Percentiles rank a stretch among this genome's conserved stretches.
These are phyloP conservation scores for Camponotus floridanus DNA, from an alignment of 1,140 invertebrate genomes.

Conservation along the genomic window DNA sequence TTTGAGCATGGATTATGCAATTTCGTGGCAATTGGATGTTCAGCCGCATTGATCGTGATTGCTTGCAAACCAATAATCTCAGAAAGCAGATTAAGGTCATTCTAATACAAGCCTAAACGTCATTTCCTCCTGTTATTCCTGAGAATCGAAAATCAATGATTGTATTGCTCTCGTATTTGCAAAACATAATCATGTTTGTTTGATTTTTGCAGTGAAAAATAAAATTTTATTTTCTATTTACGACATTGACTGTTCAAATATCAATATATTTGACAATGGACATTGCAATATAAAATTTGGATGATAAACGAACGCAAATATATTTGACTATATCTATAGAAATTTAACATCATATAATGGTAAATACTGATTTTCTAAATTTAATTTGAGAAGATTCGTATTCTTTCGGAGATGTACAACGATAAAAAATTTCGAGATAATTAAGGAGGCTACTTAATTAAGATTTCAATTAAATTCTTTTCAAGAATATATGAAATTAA, in stretches of 20 bases:
- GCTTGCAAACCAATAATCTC: conserved; percentile 45
- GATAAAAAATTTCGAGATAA: conserved; percentile 6
- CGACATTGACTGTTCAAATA: too few relatives aligned
- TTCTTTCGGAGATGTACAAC: not conserved
- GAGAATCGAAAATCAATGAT: conserved; percentile 22
- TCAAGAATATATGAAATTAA: not conserved
- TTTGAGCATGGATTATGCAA: conserved; percentile 52
- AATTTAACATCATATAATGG: not conserved
- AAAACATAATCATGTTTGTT: not conserved
- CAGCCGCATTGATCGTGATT: conserved; percentile 45
- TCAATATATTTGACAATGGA: too few relatives aligned
- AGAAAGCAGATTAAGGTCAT: conserved; percentile 49
- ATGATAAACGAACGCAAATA: too few relatives aligned
- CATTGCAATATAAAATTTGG: too few relatives aligned
- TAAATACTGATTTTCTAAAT: not conserved
- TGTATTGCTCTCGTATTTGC: not conserved
- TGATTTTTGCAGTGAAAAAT: not conserved
- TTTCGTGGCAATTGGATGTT: conserved; percentile 48
- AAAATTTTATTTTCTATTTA: not conserved
- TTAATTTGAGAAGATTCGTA: not conserved
- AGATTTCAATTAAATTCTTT: conserved; percentile 14
- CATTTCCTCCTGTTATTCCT: not conserved
- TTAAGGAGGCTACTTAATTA: not conserved
- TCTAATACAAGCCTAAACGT: conserved; percentile 24
- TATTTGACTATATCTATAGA: too few relatives aligned